Conservation (phyloP, 2,113 vertebrate species). For the Mirza zaza region DNA sequence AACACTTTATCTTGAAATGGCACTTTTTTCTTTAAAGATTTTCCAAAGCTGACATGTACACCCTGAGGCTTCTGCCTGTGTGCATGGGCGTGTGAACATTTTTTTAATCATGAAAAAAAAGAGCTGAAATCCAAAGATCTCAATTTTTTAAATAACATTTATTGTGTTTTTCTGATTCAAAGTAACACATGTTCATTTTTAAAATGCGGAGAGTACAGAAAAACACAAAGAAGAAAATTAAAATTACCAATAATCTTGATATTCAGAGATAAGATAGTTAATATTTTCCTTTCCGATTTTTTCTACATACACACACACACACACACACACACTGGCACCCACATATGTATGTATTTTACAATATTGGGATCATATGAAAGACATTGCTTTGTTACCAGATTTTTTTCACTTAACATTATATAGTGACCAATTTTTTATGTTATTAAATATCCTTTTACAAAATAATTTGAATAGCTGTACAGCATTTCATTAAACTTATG, state of each 20-base stretch:
- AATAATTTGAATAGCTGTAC: slow-evolving; percentile 24
- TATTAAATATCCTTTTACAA: slow-evolving; percentile 40
- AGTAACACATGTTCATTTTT: slow-evolving; percentile 64
- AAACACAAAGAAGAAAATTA: slow-evolving; percentile 37
- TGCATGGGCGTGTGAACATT: slow-evolving; percentile 29
- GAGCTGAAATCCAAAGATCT: neutral
- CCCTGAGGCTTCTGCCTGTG: slow-evolving; percentile 54
- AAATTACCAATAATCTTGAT: slow-evolving; percentile 32
- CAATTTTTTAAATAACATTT: slow-evolving; percentile 59
- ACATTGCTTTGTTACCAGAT: neutral
- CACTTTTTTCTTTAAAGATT: slow-evolving; percentile 44
- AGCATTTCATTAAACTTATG: neutral
- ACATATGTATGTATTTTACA: slow-evolving; percentile 8
- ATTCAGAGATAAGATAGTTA: slow-evolving; percentile 29
- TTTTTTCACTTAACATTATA: neutral
- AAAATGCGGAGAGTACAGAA: slow-evolving; percentile 37
- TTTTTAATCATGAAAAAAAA: slow-evolving; percentile 36
- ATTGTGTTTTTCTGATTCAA: slow-evolving; percentile 48
- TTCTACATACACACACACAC: neutral
- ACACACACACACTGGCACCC: neutral
- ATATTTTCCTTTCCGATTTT: neutral
- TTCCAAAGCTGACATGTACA: slow-evolving; percentile 45
- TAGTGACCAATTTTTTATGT: neutral
- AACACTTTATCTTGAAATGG: slow-evolving; percentile 53
- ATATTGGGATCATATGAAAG: neutral